phyloP scores from a whole-genome alignment of 2,888 invertebrate species.

The Steinernema scapterisci region DNA sequence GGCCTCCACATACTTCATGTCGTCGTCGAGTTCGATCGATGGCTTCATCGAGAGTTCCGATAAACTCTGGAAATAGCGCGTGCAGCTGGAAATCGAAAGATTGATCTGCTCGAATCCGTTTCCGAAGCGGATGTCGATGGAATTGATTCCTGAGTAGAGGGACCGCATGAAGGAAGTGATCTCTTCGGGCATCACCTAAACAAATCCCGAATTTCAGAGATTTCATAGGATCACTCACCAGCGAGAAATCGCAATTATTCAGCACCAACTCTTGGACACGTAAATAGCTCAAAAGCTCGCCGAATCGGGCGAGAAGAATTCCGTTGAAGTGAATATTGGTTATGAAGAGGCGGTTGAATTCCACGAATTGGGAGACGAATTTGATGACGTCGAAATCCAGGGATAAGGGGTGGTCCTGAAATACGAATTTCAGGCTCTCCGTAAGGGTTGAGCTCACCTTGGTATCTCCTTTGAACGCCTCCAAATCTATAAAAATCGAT shows the following conservation, averaged over 20 bases:
- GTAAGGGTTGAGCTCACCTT: no score
- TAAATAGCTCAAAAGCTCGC: background rate
- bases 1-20: no score
- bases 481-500: background rate
- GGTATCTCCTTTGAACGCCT: background rate
- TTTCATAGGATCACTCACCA: background rate
- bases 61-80: background rate
- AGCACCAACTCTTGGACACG: background rate
- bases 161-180: background rate
- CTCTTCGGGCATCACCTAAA: background rate
- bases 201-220: background rate
- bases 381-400: background rate
- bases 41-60: background rate
- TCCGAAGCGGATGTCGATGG: background rate
- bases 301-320: background rate
- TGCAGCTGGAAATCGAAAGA: background rate
- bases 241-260: background rate
- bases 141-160: background rate
- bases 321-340: background rate
- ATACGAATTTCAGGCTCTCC: no score
- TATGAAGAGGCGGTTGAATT: background rate
- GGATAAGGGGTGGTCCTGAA: background rate
- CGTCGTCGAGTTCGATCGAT: background rate
- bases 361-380: background rate
- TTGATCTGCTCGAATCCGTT: background rate